phyloP scores from a whole-genome alignment of 2,888 invertebrate species.

The Caenorhabditis angaria region DNA sequence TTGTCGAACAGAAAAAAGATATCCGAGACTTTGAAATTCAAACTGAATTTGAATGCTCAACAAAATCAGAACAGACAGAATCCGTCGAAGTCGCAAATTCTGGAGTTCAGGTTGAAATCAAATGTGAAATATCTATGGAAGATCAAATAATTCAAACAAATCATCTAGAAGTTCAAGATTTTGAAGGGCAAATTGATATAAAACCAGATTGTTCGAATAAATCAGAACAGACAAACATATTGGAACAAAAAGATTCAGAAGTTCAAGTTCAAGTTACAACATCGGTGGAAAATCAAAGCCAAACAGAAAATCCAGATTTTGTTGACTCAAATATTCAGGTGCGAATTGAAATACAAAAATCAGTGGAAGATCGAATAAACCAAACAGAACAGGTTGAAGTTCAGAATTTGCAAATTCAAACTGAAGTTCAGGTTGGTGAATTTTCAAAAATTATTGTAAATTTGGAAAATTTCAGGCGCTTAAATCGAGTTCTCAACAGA shows the following conservation, averaged over 20 bases:
- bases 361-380: background rate
- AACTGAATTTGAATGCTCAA: too few species aligned
- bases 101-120: too few species aligned
- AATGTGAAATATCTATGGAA: too few species aligned
- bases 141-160: too few species aligned
- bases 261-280: background rate
- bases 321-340: conserved; percentile 23
- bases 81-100: too few species aligned
- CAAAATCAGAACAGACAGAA: too few species aligned
- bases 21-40: too few species aligned
- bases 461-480: background rate
- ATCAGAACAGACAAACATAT: background rate
- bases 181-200: conserved; percentile 8
- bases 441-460: too few species aligned
- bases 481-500: background rate
- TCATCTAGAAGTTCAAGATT: too few species aligned
- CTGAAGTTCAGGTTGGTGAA: background rate
- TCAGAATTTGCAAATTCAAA: background rate
- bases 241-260: background rate
- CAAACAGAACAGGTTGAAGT: background rate
- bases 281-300: background rate
- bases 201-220: conserved; percentile 11
- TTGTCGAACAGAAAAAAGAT: too few species aligned
- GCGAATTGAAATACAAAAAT: background rate
- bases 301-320: background rate